phyloP scores from a whole-genome alignment of 2,797 vertebrate genomes.

The Muscicapa striata region DNA sequence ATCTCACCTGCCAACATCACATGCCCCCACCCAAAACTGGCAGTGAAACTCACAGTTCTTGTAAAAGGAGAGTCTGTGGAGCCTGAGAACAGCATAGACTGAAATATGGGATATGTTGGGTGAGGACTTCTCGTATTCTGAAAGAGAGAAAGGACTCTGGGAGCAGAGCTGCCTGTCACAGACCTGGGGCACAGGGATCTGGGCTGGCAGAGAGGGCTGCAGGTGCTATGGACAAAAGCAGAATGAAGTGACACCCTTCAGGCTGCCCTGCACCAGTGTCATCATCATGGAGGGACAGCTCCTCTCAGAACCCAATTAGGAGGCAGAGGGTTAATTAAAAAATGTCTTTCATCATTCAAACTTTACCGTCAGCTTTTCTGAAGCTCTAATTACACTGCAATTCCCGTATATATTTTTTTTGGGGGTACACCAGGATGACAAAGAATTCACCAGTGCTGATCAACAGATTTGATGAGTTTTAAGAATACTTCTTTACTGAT shows the following conservation, averaged over 20 bases:
- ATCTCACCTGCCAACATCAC: neutral
- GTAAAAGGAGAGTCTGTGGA: neutral
- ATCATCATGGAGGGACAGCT: neutral
- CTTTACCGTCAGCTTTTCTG: neutral
- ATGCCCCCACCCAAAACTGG: neutral
- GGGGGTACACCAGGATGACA: neutral
- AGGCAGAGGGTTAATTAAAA: neutral
- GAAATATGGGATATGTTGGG: neutral
- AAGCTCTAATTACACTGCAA: neutral
- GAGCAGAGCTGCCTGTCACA: neutral
- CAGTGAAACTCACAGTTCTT: neutral
- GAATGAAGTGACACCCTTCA: neutral
- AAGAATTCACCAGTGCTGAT: neutral
- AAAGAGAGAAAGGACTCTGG: neutral
- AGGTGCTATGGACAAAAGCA: neutral
- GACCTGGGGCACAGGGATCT: neutral
- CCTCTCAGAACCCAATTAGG: neutral
- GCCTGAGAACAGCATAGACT: neutral
- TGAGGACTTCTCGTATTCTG: fast-evolving
- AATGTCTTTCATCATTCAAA: neutral
- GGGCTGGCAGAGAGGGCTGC: neutral
- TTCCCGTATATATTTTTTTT: neutral
- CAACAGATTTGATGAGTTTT: neutral
- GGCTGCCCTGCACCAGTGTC: neutral
- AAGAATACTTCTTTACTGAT: neutral